These are phyloP conservation scores for Leptoteleia sp. DNA, from an alignment of 1,140 invertebrate genomes.

Conservation along the genomic window DNA sequence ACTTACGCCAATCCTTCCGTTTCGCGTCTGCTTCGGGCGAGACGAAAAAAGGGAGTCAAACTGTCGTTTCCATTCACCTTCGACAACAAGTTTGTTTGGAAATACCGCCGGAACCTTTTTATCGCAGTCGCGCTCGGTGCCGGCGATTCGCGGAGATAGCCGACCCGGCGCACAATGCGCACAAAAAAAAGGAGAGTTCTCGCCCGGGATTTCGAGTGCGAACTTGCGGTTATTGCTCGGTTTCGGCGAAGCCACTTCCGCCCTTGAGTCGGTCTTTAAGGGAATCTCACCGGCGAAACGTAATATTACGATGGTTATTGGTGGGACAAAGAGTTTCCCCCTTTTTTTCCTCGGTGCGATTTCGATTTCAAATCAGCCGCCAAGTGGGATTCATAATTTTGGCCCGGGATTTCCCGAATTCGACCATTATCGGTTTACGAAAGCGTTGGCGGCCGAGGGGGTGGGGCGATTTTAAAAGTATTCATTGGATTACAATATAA, in stretches of 20 bases:
- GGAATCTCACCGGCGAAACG: constrained; percentile 17
- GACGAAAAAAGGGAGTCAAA: constrained; percentile 45
- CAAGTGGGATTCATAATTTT: constrained; percentile 2
- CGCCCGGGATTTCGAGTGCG: constrained; percentile 28
- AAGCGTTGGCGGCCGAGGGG: no score
- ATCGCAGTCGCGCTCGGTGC: constrained; percentile 27
- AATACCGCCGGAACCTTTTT: constrained; percentile 48
- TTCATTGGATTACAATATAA: no score
- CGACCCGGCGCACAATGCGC: constrained; percentile 28
- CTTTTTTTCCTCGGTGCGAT: constrained; percentile 7
- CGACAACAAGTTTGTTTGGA: constrained; percentile 55
- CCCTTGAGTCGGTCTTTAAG: constrained; percentile 15
- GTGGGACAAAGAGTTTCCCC: constrained; percentile 20
- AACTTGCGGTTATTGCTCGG: constrained; percentile 46
- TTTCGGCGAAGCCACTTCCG: constrained; percentile 9
- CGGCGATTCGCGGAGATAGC: constrained; percentile 25
- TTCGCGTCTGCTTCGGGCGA: constrained; percentile 11
- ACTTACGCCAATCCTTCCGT: constrained; percentile 28
- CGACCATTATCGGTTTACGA: no score
- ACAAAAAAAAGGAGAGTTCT: constrained; percentile 43
- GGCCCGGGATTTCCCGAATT: neutral
- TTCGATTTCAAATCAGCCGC: constrained; percentile 27
- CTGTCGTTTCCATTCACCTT: constrained; percentile 59
- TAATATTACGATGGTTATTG: constrained; percentile 36
- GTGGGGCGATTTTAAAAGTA: no score